These are phyloP conservation scores for Podiceps cristatus DNA, from an alignment of 2,113 vertebrate genomes.

Conservation along the genomic window DNA sequence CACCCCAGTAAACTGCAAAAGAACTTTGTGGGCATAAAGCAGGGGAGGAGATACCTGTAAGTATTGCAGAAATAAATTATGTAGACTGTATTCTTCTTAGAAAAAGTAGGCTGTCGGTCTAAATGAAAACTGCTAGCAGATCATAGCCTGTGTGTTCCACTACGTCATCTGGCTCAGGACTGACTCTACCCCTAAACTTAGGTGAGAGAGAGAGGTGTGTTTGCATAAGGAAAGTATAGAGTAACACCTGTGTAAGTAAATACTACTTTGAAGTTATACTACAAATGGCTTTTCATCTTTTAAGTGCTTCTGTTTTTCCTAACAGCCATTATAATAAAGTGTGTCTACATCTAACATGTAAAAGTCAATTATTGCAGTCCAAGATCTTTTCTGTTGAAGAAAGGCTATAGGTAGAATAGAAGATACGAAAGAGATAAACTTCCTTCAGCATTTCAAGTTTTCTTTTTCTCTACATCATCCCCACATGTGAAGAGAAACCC, in stretches of 20 bases:
- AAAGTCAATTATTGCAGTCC: not conserved
- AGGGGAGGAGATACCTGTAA: not conserved
- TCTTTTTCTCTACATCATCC: not conserved
- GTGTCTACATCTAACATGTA: not conserved
- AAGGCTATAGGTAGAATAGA: not conserved
- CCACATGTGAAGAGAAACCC: not conserved
- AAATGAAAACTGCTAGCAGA: not conserved
- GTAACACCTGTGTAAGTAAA: not conserved
- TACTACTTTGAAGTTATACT: not conserved
- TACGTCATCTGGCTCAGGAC: not conserved
- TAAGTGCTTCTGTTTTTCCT: not conserved
- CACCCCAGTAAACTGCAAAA: not conserved
- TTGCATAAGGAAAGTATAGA: not conserved
- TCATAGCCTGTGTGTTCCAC: not conserved
- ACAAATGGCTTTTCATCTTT: not conserved
- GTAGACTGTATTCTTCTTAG: not conserved
- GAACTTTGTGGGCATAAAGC: not conserved
- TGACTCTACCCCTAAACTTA: not conserved
- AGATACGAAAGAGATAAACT: not conserved
- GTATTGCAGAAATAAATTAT: not conserved
- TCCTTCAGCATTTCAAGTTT: not conserved
- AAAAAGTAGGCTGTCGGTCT: not conserved
- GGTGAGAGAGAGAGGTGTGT: not conserved
- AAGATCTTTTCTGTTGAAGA: not conserved
- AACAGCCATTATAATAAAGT: not conserved